phyloP scores from a whole-genome alignment of 2,797 vertebrate species.

The Salmo trutta region DNA sequence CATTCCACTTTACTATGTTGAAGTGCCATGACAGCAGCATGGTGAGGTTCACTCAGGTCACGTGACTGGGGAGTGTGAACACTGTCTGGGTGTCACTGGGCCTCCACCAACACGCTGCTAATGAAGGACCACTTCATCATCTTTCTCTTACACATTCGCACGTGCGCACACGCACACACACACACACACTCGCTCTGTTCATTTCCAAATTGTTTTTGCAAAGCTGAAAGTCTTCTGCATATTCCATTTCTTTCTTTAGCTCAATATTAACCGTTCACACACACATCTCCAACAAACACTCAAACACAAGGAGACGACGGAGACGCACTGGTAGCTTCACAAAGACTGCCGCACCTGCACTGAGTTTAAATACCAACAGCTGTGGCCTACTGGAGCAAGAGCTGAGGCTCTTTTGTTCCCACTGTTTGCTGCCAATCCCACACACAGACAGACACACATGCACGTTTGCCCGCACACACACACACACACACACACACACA shows the following conservation, averaged over 20 bases:
- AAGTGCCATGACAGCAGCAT: slow-evolving; percentile 1
- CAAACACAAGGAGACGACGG: slow-evolving; percentile 5
- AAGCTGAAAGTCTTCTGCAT: neutral
- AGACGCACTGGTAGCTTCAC: slow-evolving; percentile 47
- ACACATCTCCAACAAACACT: slow-evolving; percentile 22
- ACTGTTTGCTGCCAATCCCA: slow-evolving; percentile 68
- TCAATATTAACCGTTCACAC: neutral
- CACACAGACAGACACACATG: too few relatives aligned
- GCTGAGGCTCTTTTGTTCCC: slow-evolving; percentile 70
- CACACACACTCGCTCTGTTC: neutral
- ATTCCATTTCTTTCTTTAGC: neutral
- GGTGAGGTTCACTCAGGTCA: neutral
- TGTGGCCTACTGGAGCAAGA: slow-evolving; percentile 56
- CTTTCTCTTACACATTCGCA: slow-evolving; percentile 10
- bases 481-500: too few relatives aligned
- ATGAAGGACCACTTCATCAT: neutral
- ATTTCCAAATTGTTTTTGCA: neutral
- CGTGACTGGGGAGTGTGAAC: slow-evolving; percentile 16
- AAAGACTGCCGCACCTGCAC: slow-evolving; percentile 58
- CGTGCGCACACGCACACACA: neutral
- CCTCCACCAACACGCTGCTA: neutral
- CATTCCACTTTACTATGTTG: slow-evolving; percentile 24
- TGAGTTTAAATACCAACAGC: slow-evolving; percentile 63
- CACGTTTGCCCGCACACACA: neutral
- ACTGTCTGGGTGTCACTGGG: slow-evolving; percentile 3